Conservation (phyloP, 1,140 invertebrate species). For the Drosophila ambigua region DNA sequence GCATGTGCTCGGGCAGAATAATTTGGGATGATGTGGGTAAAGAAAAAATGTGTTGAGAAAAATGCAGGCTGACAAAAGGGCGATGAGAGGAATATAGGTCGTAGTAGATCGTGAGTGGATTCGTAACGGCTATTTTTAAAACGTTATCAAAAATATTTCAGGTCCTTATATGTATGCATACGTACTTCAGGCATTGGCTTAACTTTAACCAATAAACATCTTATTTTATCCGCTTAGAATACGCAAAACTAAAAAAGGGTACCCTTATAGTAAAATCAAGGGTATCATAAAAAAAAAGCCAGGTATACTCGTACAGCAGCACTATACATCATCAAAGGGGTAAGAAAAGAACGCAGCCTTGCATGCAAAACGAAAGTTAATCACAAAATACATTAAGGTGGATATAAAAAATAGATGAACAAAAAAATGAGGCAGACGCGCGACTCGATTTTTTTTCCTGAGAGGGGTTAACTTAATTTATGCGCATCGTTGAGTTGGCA, state of each 20-base stretch:
- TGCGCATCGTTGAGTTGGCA: slow-evolving; percentile 66
- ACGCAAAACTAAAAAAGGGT: slow-evolving; percentile 60
- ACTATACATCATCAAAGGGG: slow-evolving; percentile 11
- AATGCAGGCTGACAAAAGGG: slow-evolving; percentile 38
- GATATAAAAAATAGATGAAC: slow-evolving; percentile 67
- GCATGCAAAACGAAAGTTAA: slow-evolving; percentile 82
- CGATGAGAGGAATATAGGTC: slow-evolving; percentile 2
- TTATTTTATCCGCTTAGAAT: slow-evolving; percentile 60
- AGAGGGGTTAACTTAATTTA: slow-evolving; percentile 82
- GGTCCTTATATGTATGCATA: too few relatives aligned
- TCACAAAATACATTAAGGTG: slow-evolving; percentile 79
- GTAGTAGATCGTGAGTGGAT: background rate
- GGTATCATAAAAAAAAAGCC: slow-evolving; percentile 11
- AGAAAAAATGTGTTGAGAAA: slow-evolving; percentile 50
- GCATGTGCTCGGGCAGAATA: slow-evolving; percentile 81
- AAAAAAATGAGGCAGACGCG: slow-evolving; percentile 76
- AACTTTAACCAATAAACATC: slow-evolving; percentile 14
- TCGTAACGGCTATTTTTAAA: background rate
- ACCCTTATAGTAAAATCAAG: slow-evolving; percentile 31
- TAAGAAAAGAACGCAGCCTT: slow-evolving; percentile 45
- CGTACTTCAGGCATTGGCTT: background rate
- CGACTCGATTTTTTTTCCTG: slow-evolving; percentile 52
- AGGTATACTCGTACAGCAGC: slow-evolving; percentile 3
- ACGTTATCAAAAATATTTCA: too few relatives aligned
- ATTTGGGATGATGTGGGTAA: slow-evolving; percentile 64